Percentiles rank a stretch among this genome's conserved stretches.
phyloP scores from a whole-genome alignment of 2,888 invertebrate species.

The Leptodirus hochenwartii region DNA sequence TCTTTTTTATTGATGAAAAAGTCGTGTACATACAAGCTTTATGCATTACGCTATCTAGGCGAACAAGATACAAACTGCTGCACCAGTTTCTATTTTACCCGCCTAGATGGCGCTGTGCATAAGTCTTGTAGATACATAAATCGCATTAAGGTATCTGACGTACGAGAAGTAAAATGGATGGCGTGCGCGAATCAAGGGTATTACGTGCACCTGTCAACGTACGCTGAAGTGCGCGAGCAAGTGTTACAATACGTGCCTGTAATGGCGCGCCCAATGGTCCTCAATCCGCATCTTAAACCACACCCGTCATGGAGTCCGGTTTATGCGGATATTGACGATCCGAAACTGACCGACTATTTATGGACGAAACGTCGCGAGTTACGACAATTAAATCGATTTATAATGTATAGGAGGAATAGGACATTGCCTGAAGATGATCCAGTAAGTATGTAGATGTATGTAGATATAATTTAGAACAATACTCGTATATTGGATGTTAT shows the following conservation, averaged over 20 bases:
- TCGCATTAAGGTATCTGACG: conserved; percentile 79
- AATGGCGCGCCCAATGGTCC: conserved; percentile 86
- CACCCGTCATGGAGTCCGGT: conserved; percentile 90
- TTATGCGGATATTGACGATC: conserved; percentile 83
- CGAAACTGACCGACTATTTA: conserved; percentile 77
- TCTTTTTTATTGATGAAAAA: too few species aligned
- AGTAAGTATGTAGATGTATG: too few species aligned
- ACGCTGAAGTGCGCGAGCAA: conserved; percentile 95
- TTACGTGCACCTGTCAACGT: conserved; percentile 89
- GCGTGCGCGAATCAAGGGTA: conserved; percentile 93
- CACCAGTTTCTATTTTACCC: too few species aligned
- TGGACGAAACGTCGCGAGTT: conserved; percentile 74
- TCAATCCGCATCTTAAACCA: conserved; percentile 66
- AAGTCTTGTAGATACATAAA: too few species aligned
- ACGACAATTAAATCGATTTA: conserved; percentile 58
- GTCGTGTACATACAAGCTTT: too few species aligned
- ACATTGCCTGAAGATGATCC: conserved; percentile 38
- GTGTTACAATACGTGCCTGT: conserved; percentile 91
- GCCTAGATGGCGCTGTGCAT: too few species aligned
- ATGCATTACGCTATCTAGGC: too few species aligned
- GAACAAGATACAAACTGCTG: too few species aligned
- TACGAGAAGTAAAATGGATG: conserved; percentile 92
- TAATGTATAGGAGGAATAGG: conserved; percentile 43
- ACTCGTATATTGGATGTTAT: too few species aligned
- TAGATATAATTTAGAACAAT: too few species aligned